Percentiles rank a stretch among this genome's conserved stretches.
Evolutionary conservation across 2,888 invertebrate species (phyloP).

Genomic region (Drosophila lutescens): DNA sequence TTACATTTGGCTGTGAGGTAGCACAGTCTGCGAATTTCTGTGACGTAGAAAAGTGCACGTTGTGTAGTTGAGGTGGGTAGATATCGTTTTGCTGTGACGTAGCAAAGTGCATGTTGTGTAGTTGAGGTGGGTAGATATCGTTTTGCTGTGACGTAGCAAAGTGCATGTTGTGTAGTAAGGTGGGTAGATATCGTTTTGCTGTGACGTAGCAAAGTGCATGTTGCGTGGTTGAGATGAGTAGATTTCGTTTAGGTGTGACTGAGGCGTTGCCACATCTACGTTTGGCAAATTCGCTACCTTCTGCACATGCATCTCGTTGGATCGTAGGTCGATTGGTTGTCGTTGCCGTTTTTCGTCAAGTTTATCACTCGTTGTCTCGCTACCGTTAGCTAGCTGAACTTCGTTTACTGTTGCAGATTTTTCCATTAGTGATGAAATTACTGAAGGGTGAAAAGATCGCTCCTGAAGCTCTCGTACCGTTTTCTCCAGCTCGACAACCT

Average conservation of each 20-base stretch:
- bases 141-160: not conserved
- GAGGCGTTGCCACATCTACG: not conserved
- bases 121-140: not conserved
- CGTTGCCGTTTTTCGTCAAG: not conserved
- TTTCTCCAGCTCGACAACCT: no score
- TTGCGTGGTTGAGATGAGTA: not conserved
- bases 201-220: not conserved
- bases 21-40: not conserved
- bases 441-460: not conserved
- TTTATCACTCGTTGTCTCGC: not conserved
- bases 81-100: not conserved
- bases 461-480: no score
- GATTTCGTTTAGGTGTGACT: not conserved
- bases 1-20: no score
- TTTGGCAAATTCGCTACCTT: not conserved
- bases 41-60: not conserved
- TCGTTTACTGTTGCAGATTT: not conserved
- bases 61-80: not conserved
- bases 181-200: not conserved
- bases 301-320: not conserved
- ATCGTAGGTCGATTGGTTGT: not conserved
- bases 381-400: not conserved
- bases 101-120: not conserved
- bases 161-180: not conserved
- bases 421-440: not conserved